A percentile compares a stretch with the other conserved stretches of the same genome.
Evolutionary conservation across 2,113 vertebrate genomes (phyloP).

Genomic region (Tragulus kanchil): DNA sequence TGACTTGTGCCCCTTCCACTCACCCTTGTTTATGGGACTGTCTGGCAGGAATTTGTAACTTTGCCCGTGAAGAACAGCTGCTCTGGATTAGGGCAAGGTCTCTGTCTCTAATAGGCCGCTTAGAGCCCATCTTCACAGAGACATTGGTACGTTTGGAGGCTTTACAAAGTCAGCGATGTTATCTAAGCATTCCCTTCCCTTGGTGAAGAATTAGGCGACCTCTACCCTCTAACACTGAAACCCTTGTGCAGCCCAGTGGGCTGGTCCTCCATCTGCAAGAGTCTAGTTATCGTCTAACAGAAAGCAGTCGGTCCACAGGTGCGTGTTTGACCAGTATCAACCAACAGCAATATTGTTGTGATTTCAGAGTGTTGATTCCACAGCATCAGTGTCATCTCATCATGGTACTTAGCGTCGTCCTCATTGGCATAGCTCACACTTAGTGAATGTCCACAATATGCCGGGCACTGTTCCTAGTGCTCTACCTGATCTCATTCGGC

Average conservation of each 20-base stretch:
- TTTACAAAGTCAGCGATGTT: neutral
- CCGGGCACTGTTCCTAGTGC: neutral
- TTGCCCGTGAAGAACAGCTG: neutral
- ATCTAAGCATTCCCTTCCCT: neutral
- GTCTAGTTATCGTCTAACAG: neutral
- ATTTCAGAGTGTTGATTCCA: neutral
- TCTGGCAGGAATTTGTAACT: neutral
- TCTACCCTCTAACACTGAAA: neutral
- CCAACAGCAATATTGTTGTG: accelerated
- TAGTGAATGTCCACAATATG: accelerated
- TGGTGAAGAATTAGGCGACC: neutral
- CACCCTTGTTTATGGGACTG: neutral
- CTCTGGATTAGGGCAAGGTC: neutral
- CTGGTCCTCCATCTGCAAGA: neutral
- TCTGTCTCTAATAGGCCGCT: neutral
- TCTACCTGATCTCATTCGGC: neutral
- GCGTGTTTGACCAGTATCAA: neutral
- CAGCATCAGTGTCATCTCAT: neutral
- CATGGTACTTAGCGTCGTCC: accelerated
- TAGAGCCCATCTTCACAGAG: neutral
- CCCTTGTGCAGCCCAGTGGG: accelerated
- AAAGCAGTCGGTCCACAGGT: neutral
- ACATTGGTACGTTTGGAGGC: neutral
- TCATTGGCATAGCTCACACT: neutral
- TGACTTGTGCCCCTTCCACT: neutral